Base-by-base conservation (phyloP, 2,888 invertebrate species). In the Chalcosyrphus nemorum region DNA sequence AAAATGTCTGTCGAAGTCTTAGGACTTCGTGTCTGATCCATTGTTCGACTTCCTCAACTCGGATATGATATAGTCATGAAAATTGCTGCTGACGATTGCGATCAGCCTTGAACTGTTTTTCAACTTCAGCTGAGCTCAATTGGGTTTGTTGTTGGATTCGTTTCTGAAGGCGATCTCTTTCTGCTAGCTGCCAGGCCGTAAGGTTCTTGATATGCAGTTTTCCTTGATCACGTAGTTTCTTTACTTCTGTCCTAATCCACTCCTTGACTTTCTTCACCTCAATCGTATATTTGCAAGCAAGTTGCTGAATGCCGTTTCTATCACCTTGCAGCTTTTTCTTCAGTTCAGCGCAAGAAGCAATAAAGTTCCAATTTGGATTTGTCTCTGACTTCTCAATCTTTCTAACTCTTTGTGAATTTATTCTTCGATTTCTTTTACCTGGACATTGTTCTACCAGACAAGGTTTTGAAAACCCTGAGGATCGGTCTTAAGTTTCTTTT, bases 371-470 rank as follows among this genome's bases (percentile, higher is more conserved):
- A 90, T 89, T 72, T 90, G 87, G 1, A 89, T 78, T 57, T 89
- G 88, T 0, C 90, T 90, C 70, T 90, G 88, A 38, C 88, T 86
- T 68, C 88, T 87, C 70, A 91, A 80, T 0, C 90, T 88, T 4
- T 87, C 88, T 2, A 91, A 87, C 65, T 91, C 91, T 11, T 88
- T 86, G 45, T 89, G 89, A 3, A 90, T 88, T 91, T 91, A 91
- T 29, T 90, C 89, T n/a, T 91, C 90, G 38, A 91, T 90, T 71
- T 91, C 91, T 81, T 90, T 90, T 0, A 90, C 89, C 0, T 90
- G 89, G 0, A 89, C 89, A 70, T 91, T 90, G 56, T 91, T 90
- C 65, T 90, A 90, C 87, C 89, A 89, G 35, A 91, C 90, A 77
- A 90, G 89, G 1, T 89, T 88, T 63, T 90, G 89, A 87, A 91